These are phyloP conservation scores for Neodontobutis hainanensis DNA, from an alignment of 2,113 vertebrate genomes.

Conservation along the genomic window DNA sequence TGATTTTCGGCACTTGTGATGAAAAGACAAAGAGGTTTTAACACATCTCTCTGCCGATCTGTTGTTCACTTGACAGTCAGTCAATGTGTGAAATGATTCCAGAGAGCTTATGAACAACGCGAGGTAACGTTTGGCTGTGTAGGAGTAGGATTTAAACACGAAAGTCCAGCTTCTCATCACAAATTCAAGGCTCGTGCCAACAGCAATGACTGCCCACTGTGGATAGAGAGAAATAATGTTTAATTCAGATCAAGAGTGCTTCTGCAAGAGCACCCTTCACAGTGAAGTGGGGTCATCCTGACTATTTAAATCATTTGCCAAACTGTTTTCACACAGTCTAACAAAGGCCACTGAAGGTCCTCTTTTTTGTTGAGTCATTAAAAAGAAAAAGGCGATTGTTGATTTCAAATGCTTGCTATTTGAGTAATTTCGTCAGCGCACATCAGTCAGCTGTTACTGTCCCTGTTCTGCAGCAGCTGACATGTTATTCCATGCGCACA, in stretches of 20 bases:
- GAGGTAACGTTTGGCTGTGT: slow-evolving; percentile 2
- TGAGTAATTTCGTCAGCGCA: slow-evolving; percentile 7
- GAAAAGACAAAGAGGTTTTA: background rate
- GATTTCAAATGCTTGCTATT: background rate
- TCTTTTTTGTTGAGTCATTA: slow-evolving; percentile 23
- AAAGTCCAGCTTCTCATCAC: slow-evolving; percentile 20
- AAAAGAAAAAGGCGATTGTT: background rate
- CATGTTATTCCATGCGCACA: slow-evolving; percentile 43
- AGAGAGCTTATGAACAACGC: slow-evolving; percentile 4
- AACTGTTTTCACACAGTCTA: slow-evolving; percentile 45
- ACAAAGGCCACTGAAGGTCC: slow-evolving; percentile 23
- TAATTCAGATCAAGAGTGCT: slow-evolving; percentile 37
- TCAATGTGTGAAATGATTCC: slow-evolving; percentile 8
- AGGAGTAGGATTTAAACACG: slow-evolving; percentile 1
- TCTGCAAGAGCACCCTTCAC: slow-evolving; percentile 47
- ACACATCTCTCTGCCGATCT: background rate
- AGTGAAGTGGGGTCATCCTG: slow-evolving; percentile 29
- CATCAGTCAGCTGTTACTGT: slow-evolving; percentile 33
- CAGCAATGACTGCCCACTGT: slow-evolving; percentile 10
- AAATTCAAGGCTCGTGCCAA: slow-evolving; percentile 14
- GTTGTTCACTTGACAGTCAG: background rate
- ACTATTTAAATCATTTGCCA: slow-evolving; percentile 41
- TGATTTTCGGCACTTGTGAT: background rate
- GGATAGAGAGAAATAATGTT: background rate
- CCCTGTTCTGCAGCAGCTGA: slow-evolving; percentile 28